Percentiles rank a stretch among this genome's conserved stretches.
These are phyloP conservation scores for Cantharis rufa DNA, from an alignment of 2,888 invertebrate genomes.

Conservation along the genomic window DNA sequence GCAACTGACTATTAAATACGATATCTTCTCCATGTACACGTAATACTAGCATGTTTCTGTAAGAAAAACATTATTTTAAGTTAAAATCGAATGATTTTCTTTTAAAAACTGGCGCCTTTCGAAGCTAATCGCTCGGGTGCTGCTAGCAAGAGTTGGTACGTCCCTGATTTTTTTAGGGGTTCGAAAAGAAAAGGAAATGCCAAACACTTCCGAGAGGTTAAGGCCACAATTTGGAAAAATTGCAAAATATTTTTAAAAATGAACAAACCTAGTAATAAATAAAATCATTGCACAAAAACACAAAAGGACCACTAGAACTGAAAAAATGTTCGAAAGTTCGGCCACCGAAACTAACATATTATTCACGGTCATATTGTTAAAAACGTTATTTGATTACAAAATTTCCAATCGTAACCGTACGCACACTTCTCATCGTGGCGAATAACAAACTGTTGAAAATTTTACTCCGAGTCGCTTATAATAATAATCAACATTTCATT, in stretches of 20 bases:
- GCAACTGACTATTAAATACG: slow-evolving; percentile 58
- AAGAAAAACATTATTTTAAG: slow-evolving; percentile 36
- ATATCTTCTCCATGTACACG: slow-evolving; percentile 73
- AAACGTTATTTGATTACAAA: slow-evolving; percentile 23
- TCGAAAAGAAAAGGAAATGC: background rate
- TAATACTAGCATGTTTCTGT: slow-evolving; percentile 77
- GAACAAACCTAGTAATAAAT: slow-evolving; percentile 69
- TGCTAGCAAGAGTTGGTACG: background rate
- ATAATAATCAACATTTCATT: slow-evolving; percentile 3
- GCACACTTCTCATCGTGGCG: slow-evolving; percentile 24
- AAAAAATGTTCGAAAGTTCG: slow-evolving; percentile 76
- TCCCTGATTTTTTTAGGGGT: background rate
- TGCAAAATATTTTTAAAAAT: background rate
- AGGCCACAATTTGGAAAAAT: background rate
- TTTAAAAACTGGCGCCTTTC: background rate
- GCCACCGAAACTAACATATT: slow-evolving; percentile 70
- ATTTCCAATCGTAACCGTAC: slow-evolving; percentile 25
- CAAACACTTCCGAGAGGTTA: background rate
- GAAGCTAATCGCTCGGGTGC: background rate
- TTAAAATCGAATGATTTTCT: background rate
- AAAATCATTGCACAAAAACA: slow-evolving; percentile 76
- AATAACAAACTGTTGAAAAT: slow-evolving; percentile 24
- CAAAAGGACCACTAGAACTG: slow-evolving; percentile 72
- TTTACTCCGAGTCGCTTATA: slow-evolving; percentile 1
- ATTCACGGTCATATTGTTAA: slow-evolving; percentile 56